These are phyloP conservation scores for Cephus cinctus DNA, from an alignment of 1,140 invertebrate genomes.

Conservation along the genomic window DNA sequence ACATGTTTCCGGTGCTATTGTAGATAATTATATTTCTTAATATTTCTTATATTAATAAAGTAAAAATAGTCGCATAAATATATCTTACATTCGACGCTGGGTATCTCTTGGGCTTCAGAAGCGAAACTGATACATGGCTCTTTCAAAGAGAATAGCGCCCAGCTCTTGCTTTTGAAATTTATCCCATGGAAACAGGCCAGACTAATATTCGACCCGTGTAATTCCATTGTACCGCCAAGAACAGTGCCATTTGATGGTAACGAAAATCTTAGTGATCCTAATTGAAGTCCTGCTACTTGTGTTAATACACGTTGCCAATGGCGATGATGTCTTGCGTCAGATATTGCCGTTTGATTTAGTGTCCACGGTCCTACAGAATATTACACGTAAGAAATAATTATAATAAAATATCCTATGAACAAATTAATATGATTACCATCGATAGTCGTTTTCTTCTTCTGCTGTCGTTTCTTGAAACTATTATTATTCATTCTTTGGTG, in stretches of 20 bases:
- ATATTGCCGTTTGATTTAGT: constrained; percentile 48
- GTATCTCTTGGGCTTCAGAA: constrained; percentile 88
- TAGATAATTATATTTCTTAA: constrained; percentile 7
- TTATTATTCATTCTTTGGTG: constrained; percentile 53
- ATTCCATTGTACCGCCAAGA: constrained; percentile 89
- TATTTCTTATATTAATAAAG: constrained; percentile 1
- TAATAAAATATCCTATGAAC: constrained; percentile 6
- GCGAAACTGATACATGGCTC: constrained; percentile 94
- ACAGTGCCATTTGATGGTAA: constrained; percentile 70
- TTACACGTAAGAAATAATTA: constrained; percentile 6
- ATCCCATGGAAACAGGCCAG: constrained; percentile 97
- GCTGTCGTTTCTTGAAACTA: constrained; percentile 54
- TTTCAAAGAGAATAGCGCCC: constrained; percentile 93
- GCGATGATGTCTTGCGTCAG: constrained; percentile 78
- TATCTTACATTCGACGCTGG: constrained; percentile 63
- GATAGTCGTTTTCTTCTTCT: constrained; percentile 41
- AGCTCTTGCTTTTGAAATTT: constrained; percentile 95
- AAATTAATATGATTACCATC: constrained; percentile 36
- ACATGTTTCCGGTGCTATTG: constrained; percentile 42
- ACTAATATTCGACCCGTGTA: constrained; percentile 89
- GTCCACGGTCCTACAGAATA: constrained; percentile 35
- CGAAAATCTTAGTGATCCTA: constrained; percentile 67
- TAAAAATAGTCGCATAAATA: constrained; percentile 5
- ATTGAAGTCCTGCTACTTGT: constrained; percentile 71
- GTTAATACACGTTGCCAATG: constrained; percentile 86